Percentiles rank a stretch among this genome's conserved stretches.
Evolutionary conservation across 2,888 invertebrate species (phyloP).

Genomic region (Protodeltote pygarga): DNA sequence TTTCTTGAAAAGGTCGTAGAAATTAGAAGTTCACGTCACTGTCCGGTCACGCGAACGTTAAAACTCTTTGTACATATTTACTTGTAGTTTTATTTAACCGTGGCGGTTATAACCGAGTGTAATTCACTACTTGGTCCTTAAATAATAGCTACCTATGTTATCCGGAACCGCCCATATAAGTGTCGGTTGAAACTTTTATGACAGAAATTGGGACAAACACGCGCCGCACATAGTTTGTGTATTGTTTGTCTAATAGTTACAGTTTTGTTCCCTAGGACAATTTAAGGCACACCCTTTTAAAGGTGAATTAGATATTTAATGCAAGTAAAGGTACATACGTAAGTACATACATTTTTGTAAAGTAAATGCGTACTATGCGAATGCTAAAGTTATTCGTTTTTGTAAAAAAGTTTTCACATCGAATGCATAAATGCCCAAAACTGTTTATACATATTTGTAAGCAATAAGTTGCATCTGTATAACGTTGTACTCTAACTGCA

Average conservation of each 20-base stretch:
- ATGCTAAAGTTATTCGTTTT: too few relatives aligned
- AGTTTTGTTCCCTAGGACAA: too few relatives aligned
- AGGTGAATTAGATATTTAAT: too few relatives aligned
- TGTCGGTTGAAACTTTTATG: constrained; percentile 39
- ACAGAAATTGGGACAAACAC: constrained; percentile 40
- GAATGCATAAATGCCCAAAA: constrained; percentile 3
- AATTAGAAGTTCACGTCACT: constrained; percentile 81
- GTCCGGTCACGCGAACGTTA: constrained; percentile 77
- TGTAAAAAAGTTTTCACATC: constrained; percentile 28
- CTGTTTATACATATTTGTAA: constrained; percentile 14
- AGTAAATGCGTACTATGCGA: too few relatives aligned
- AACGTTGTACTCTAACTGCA: too few relatives aligned
- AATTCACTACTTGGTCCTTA: constrained; percentile 41
- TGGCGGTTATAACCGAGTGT: constrained; percentile 52
- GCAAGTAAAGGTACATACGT: too few relatives aligned
- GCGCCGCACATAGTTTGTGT: constrained; percentile 31
- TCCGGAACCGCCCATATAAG: constrained; percentile 42
- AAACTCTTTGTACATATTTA: constrained; percentile 72
- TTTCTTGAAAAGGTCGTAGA: constrained; percentile 84
- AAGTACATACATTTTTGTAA: too few relatives aligned
- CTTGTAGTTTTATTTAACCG: constrained; percentile 66
- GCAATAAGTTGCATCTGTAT: too few relatives aligned
- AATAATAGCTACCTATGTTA: constrained; percentile 43
- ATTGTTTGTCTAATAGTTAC: constrained; percentile 25
- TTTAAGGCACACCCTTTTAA: too few relatives aligned